These are phyloP conservation scores for Drosophila nannoptera DNA, from an alignment of 1,140 invertebrate species.

Conservation along the genomic window DNA sequence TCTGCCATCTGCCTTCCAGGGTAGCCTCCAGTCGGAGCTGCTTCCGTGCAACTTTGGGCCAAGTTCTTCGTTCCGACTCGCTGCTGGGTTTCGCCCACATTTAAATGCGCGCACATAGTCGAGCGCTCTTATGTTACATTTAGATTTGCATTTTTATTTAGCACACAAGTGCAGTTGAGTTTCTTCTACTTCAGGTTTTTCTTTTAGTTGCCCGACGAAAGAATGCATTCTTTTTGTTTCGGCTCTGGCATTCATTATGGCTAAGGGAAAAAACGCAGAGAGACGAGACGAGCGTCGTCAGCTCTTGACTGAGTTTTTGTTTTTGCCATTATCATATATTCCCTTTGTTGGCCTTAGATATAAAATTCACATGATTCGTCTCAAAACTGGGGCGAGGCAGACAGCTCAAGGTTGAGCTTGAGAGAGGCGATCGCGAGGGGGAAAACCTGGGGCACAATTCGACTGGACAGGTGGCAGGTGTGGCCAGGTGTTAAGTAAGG, in stretches of 20 bases:
- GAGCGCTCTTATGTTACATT: conserved; percentile 59
- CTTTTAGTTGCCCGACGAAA: conserved; percentile 6
- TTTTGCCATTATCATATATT: conserved; percentile 11
- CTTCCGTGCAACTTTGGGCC: conserved; percentile 5
- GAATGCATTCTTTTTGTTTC: conserved; percentile 52
- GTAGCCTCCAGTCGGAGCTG: not conserved
- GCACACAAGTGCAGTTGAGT: conserved; percentile 66
- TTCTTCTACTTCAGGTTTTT: not conserved
- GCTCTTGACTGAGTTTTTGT: conserved; percentile 23
- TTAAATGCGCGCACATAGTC: not conserved
- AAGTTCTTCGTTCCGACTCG: conserved; percentile 42
- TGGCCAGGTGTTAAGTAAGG: conserved; percentile 8
- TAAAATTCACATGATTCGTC: conserved; percentile 29
- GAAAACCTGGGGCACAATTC: no score
- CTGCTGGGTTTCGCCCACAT: conserved; percentile 20
- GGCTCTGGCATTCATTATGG: conserved; percentile 41
- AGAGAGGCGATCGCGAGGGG: conserved; percentile 2
- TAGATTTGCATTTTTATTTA: conserved; percentile 78
- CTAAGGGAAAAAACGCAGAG: conserved; percentile 4
- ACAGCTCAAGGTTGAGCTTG: conserved; percentile 36
- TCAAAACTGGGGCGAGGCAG: conserved; percentile 12
- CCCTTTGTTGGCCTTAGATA: conserved; percentile 19
- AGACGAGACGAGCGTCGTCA: conserved; percentile 20
- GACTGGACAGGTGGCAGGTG: not conserved
- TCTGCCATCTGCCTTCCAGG: not conserved